Evolutionary conservation across 2,113 vertebrate genomes (phyloP).

Genomic region (Crocuta crocuta): DNA sequence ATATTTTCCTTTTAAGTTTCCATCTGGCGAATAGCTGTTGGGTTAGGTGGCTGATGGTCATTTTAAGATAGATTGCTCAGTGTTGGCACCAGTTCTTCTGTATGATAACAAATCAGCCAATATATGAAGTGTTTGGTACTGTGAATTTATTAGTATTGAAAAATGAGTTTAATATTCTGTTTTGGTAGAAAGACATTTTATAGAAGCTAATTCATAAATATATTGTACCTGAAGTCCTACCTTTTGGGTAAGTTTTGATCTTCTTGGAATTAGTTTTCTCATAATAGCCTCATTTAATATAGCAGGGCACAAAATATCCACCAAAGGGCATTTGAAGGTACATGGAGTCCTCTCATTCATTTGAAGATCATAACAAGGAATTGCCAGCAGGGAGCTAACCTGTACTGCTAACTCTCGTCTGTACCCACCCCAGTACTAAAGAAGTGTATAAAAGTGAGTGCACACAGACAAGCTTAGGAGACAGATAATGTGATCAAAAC

Average conservation of each 20-base stretch:
- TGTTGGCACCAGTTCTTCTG: neutral
- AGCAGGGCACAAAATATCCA: neutral
- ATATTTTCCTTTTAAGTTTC: neutral
- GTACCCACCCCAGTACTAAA: neutral
- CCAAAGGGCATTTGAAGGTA: neutral
- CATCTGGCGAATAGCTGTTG: neutral
- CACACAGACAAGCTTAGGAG: neutral
- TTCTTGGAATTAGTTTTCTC: neutral
- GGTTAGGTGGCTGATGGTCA: neutral
- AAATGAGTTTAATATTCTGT: neutral
- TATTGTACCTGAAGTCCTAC: neutral
- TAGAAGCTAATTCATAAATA: neutral
- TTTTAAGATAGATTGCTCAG: neutral
- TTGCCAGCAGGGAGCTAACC: neutral
- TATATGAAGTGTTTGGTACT: neutral
- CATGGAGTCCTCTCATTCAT: neutral
- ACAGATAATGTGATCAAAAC: neutral
- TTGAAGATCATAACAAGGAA: neutral
- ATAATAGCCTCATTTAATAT: neutral
- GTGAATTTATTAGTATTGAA: neutral
- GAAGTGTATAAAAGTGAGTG: neutral
- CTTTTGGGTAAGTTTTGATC: neutral
- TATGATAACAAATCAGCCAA: neutral
- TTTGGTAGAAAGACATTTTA: neutral
- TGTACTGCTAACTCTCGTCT: neutral